Evolutionary conservation across 2,797 vertebrate species (phyloP), one percentile per base, ranked within the genome.

Genomic region (Botia almorhae): DNA sequence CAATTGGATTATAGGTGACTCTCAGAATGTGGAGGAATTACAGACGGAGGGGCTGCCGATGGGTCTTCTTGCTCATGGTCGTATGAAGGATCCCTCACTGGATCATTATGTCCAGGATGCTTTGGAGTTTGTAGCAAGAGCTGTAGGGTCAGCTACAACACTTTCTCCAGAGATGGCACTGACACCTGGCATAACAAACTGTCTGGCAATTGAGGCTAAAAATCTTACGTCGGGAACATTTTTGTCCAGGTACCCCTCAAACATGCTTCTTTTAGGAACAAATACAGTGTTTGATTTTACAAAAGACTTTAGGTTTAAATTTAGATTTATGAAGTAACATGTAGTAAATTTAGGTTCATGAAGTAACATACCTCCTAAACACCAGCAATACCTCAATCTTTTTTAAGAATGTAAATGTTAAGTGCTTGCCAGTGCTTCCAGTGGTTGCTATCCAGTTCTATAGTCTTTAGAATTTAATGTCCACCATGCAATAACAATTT

Each of bases 1-100:
- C 88, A 96, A 92, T 69, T 99, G 98, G 98, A 92, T 99, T 84
- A 91, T 99, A 89, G 98, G 98, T 80, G 97, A 99, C 90, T 95
- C 96, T 39, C 98, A 98, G 88, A 96, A 98, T 0, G 96, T 99
- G 77, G 96, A 96, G 60, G 96, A 97, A 86, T 91, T 99, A 87
- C 94, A 95, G 89, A 97, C 97, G 83, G 96, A 98, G 86, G 97
- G 97, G 60, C 88, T 99, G 69, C 98, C 97, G 0, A 89, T 98
- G 0, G 97, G 98, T 68, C 93, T 99, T 33, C 91, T 98, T 6
- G 97, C 97, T 53, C 97, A 99, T 1, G 98, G 98, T 51, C 93
- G 95, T 85, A 98, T 96, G 87, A 94, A 94, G 2, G 87, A 96
- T 23, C 95, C 97, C 0, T 93, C 94, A 74, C 91, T 97, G 82